phyloP scores from a whole-genome alignment of 2,113 vertebrate genomes.

The Sitta europaea region DNA sequence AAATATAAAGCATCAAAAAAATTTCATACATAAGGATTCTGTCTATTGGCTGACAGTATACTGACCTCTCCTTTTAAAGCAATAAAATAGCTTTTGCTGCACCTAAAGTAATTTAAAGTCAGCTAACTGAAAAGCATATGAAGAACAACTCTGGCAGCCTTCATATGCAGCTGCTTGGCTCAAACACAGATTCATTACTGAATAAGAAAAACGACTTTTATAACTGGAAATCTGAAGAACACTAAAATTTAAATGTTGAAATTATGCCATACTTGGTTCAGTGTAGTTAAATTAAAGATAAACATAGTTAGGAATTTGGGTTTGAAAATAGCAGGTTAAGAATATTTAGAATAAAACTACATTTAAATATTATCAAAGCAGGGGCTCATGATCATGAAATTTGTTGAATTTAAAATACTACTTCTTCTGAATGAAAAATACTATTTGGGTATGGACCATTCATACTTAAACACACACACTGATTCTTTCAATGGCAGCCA shows the following conservation, averaged over 20 bases:
- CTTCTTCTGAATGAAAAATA: neutral
- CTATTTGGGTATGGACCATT: neutral
- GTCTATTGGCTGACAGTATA: constrained; percentile 32
- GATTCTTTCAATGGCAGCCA: neutral
- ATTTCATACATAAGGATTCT: neutral
- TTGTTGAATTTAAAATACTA: neutral
- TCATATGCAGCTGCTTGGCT: constrained; percentile 55
- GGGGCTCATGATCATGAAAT: neutral
- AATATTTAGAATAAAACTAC: neutral
- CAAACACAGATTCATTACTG: constrained; percentile 38
- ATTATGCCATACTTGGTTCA: constrained; percentile 18
- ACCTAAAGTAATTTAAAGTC: constrained; percentile 53
- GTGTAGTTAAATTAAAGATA: constrained; percentile 44
- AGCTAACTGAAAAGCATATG: constrained; percentile 24
- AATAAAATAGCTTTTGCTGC: constrained; percentile 39
- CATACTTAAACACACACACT: neutral
- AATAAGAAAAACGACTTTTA: constrained; percentile 56
- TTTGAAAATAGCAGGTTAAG: constrained; percentile 5
- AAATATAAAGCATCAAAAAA: neutral
- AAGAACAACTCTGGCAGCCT: constrained; percentile 37
- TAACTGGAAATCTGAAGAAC: constrained; percentile 51
- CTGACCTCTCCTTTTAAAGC: constrained; percentile 18
- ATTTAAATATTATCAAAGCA: neutral
- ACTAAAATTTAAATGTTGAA: constrained; percentile 47
- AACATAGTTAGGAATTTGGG: neutral